phyloP scores from a whole-genome alignment of 2,888 invertebrate genomes.

The Bombylius discolor region DNA sequence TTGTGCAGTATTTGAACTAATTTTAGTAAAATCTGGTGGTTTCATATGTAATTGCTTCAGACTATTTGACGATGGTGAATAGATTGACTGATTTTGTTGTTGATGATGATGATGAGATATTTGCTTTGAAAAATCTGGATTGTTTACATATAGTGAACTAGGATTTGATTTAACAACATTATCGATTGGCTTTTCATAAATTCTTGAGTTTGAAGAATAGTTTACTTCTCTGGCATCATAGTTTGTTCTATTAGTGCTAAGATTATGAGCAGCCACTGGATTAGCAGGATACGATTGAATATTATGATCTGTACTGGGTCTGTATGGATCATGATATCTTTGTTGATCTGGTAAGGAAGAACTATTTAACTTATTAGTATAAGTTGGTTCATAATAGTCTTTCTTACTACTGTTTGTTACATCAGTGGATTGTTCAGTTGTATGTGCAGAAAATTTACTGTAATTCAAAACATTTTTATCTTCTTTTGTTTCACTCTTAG shows the following conservation, averaged over 20 bases:
- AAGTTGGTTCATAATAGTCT: background rate
- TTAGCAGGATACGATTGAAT: background rate
- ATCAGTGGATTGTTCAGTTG: background rate
- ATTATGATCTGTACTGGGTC: background rate
- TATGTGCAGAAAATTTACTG: background rate
- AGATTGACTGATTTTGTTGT: background rate
- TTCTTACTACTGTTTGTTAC: background rate
- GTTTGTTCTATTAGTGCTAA: background rate
- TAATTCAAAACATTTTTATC: background rate
- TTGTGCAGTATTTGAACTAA: constrained; percentile 1
- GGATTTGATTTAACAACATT: background rate
- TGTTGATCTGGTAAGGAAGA: background rate
- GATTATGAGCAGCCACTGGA: background rate
- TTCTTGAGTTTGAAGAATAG: background rate
- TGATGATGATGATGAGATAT: constrained; percentile 1
- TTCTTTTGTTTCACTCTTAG: background rate
- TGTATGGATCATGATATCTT: background rate
- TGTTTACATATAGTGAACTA: constrained; percentile 11
- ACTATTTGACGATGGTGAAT: constrained; percentile 1
- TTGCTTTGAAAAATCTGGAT: constrained; percentile 14
- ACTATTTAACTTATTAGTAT: background rate
- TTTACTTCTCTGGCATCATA: background rate
- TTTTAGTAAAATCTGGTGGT: constrained; percentile 15
- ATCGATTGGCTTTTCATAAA: background rate
- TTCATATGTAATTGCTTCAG: constrained; percentile 15